Percentiles rank a stretch among this genome's conserved stretches.
Evolutionary conservation across 2,113 vertebrate species (phyloP).

Genomic region (Hylia prasina): DNA sequence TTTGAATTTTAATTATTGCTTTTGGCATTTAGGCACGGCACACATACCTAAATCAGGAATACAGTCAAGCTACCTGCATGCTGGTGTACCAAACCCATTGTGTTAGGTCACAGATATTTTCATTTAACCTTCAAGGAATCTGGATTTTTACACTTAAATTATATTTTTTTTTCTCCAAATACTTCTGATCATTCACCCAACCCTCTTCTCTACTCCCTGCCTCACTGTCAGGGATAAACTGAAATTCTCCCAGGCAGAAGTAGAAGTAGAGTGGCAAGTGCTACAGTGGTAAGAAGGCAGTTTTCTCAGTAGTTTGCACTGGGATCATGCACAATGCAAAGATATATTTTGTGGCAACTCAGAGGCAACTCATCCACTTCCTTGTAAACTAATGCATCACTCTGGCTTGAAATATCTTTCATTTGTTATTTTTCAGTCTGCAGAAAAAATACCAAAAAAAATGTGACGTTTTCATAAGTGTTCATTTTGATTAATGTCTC

Average conservation of each 20-base stretch:
- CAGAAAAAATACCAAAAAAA: not conserved
- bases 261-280: not conserved
- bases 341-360: not conserved
- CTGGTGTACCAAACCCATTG: not conserved
- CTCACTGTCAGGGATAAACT: not conserved
- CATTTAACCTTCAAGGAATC: not conserved
- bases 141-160: not conserved
- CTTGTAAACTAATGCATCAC: not conserved
- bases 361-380: not conserved
- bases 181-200: not conserved
- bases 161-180: not conserved
- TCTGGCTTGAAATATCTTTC: not conserved
- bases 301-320: not conserved
- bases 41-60: not conserved
- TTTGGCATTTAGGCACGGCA: slow-evolving; percentile 22
- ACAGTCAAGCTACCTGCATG: not conserved
- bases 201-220: not conserved
- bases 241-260: not conserved
- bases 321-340: not conserved
- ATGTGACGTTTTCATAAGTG: not conserved
- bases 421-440: not conserved
- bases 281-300: not conserved
- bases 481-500: not conserved
- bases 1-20: slow-evolving; percentile 29
- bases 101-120: not conserved